phyloP scores from a whole-genome alignment of 2,797 vertebrate species.

The Xenentodon cancila region DNA sequence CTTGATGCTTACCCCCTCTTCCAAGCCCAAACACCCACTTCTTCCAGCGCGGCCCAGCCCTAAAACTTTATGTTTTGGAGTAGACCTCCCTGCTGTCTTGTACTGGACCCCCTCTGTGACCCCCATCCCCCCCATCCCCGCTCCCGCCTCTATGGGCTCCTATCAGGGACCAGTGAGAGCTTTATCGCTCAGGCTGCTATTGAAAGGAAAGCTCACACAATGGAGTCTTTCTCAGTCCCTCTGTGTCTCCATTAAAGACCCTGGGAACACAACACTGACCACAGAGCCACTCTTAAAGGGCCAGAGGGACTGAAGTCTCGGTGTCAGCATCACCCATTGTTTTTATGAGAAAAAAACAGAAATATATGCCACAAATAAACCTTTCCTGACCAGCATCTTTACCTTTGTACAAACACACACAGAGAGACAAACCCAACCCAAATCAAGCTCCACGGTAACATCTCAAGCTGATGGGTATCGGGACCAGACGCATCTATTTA shows the following conservation, averaged over 20 bases:
- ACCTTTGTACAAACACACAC: background rate
- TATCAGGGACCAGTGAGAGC: slow-evolving; percentile 49
- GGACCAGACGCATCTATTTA: slow-evolving; percentile 46
- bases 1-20: slow-evolving; percentile 46
- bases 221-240: slow-evolving; percentile 83
- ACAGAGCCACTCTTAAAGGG: slow-evolving; percentile 80
- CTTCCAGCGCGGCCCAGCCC: slow-evolving; percentile 36
- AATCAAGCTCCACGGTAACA: slow-evolving; percentile 32
- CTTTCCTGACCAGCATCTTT: no score
- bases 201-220: slow-evolving; percentile 82
- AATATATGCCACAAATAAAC: slow-evolving; percentile 42
- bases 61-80: slow-evolving; percentile 67
- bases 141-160: slow-evolving; percentile 47
- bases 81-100: slow-evolving; percentile 63
- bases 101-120: slow-evolving; percentile 64
- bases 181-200: slow-evolving; percentile 74
- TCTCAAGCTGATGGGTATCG: slow-evolving; percentile 38
- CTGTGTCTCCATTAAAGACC: slow-evolving; percentile 83
- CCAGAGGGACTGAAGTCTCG: slow-evolving; percentile 55
- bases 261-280: slow-evolving; percentile 82
- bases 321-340: slow-evolving; percentile 35
- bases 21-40: slow-evolving; percentile 56
- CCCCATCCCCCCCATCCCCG: slow-evolving; percentile 45
- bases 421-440: slow-evolving; percentile 24
- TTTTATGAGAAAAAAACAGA: slow-evolving; percentile 35